Percentiles rank a stretch among this genome's conserved stretches.
Evolutionary conservation across 2,888 invertebrate species (phyloP).

Genomic region (Pediacus dermestoides): DNA sequence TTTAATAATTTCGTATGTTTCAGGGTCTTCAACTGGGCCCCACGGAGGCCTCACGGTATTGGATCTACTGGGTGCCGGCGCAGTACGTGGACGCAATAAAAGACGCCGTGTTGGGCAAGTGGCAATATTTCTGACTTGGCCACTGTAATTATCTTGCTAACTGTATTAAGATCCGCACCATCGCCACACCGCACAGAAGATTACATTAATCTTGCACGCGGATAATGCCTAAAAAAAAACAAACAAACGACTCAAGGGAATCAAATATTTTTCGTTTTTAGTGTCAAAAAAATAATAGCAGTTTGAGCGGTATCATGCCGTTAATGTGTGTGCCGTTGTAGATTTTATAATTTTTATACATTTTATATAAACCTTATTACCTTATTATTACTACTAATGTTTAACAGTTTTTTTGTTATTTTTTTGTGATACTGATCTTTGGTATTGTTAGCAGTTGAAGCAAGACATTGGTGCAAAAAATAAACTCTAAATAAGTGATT

Average conservation of each 20-base stretch:
- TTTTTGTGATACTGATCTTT: too few relatives aligned
- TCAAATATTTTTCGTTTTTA: constrained; percentile 19
- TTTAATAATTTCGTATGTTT: constrained; percentile 12
- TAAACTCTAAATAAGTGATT: too few relatives aligned
- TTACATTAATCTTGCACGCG: constrained; percentile 21
- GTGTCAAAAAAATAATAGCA: constrained; percentile 12
- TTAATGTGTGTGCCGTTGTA: too few relatives aligned
- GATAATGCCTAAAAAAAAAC: too few relatives aligned
- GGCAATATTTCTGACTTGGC: constrained; percentile 71
- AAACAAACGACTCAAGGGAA: constrained; percentile 16
- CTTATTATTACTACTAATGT: too few relatives aligned
- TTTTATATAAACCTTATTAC: too few relatives aligned
- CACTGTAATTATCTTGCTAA: too few relatives aligned
- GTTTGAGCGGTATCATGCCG: too few relatives aligned
- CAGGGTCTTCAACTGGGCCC: constrained; percentile 80
- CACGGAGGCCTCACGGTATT: constrained; percentile 87
- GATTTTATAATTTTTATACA: too few relatives aligned
- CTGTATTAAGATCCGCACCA: constrained; percentile 20
- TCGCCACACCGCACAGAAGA: constrained; percentile 17
- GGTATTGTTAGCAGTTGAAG: too few relatives aligned
- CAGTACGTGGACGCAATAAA: constrained; percentile 88
- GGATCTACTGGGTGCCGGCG: constrained; percentile 94
- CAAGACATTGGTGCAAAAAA: too few relatives aligned
- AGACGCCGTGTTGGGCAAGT: constrained; percentile 83
- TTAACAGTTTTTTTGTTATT: too few relatives aligned